phyloP scores from a whole-genome alignment of 2,113 vertebrate species.

The Cyphomyrus plagiostoma region DNA sequence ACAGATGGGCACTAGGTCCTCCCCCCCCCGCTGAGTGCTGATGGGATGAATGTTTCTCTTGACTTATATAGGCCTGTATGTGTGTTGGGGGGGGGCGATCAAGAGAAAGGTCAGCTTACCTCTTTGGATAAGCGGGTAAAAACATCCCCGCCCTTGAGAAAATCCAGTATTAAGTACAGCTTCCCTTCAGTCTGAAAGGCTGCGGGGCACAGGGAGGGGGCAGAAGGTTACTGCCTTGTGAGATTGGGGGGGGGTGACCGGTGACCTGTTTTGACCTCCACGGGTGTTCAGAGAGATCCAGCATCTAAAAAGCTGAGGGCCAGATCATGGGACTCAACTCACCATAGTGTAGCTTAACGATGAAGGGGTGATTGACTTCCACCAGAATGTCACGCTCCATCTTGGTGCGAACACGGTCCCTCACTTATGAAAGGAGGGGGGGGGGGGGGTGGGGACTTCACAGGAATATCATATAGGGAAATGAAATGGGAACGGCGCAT shows the following conservation, averaged over 20 bases:
- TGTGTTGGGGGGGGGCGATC: neutral
- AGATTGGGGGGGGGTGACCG: neutral
- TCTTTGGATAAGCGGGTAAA: constrained; percentile 99
- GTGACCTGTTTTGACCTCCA: neutral
- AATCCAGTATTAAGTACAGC: constrained; percentile 98
- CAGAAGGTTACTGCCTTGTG: neutral
- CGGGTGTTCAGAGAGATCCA: neutral
- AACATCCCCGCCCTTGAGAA: constrained; percentile 99
- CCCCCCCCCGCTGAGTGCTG: neutral
- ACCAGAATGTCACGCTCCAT: constrained; percentile 98
- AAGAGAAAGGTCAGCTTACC: constrained; percentile 63
- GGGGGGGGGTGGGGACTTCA: neutral
- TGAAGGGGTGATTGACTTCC: constrained; percentile 97
- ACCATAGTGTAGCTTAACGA: constrained; percentile 98
- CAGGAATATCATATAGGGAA: too few species aligned
- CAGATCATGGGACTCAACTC: neutral
- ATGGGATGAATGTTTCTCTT: neutral
- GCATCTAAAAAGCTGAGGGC: neutral
- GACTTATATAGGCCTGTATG: neutral
- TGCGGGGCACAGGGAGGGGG: constrained; percentile 41
- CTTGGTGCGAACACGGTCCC: constrained; percentile 92
- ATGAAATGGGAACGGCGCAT: too few species aligned
- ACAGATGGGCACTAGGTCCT: neutral
- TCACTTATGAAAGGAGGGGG: constrained; percentile 59
- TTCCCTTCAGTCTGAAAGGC: constrained; percentile 99